Evolutionary conservation across 2,888 invertebrate genomes (phyloP).

Genomic region (Plebejus melissa): DNA sequence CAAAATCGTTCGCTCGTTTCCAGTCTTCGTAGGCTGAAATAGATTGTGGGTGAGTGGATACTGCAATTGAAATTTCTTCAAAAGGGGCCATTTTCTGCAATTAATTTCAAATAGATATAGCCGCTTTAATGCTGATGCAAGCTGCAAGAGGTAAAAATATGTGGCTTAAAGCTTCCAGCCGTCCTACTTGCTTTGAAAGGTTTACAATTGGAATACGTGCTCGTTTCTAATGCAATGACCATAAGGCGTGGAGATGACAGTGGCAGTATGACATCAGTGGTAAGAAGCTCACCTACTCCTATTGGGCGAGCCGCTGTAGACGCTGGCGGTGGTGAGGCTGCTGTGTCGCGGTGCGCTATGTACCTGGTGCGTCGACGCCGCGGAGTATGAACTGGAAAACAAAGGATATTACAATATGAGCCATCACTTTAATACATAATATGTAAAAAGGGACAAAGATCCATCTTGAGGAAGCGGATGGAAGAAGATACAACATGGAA

Average conservation of each 20-base stretch:
- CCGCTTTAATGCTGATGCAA: not conserved
- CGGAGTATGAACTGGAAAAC: conserved; percentile 63
- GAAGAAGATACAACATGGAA: too few species aligned
- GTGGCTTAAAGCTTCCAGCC: not conserved
- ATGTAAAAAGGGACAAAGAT: too few species aligned
- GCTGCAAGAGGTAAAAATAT: not conserved
- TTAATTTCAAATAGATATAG: not conserved
- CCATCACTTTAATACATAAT: too few species aligned
- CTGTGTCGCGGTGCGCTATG: conserved; percentile 62
- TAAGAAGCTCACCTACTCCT: conserved; percentile 58
- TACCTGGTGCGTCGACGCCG: conserved; percentile 56
- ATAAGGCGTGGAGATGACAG: not conserved
- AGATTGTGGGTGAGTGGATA: conserved; percentile 22
- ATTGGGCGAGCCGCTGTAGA: conserved; percentile 63
- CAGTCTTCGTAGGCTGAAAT: conserved; percentile 65
- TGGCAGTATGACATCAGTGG: not conserved
- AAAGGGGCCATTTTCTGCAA: not conserved
- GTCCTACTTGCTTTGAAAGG: not conserved
- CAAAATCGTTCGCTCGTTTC: conserved; percentile 82
- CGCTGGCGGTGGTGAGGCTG: conserved; percentile 67
- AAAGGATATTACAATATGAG: too few species aligned
- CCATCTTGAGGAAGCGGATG: too few species aligned
- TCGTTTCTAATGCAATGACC: not conserved
- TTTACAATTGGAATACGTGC: not conserved
- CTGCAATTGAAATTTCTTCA: not conserved